Percentiles rank a stretch among this genome's conserved stretches.
These are phyloP conservation scores for Kradibia gibbosae DNA, from an alignment of 1,140 invertebrate genomes.

Conservation along the genomic window DNA sequence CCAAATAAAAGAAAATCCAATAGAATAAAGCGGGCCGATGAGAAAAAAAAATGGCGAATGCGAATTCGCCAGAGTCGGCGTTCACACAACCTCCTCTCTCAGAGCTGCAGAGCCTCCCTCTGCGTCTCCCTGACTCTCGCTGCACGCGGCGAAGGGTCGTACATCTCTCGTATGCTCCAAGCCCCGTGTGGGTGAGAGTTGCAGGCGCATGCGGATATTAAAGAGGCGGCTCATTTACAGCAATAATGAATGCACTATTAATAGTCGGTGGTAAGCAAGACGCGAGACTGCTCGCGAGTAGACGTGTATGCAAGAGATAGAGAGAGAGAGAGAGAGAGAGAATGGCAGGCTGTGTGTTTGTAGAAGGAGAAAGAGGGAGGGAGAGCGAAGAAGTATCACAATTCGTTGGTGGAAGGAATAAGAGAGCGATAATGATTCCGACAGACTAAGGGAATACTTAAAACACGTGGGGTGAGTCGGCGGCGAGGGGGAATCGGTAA, in stretches of 20 bases:
- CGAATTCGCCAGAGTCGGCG: slow-evolving; percentile 28
- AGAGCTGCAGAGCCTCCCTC: not conserved
- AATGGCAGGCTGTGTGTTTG: too few species aligned
- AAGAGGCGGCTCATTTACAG: slow-evolving; percentile 70
- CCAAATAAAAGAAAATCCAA: not conserved
- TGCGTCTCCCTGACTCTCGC: not conserved
- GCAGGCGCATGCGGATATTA: slow-evolving; percentile 68
- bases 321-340: not conserved
- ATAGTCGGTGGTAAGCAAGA: slow-evolving; percentile 56
- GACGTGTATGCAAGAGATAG: not conserved
- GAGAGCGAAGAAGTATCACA: too few species aligned
- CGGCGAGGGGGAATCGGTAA: not conserved
- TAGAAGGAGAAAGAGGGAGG: not conserved
- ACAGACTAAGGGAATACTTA: too few species aligned
- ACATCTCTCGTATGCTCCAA: not conserved
- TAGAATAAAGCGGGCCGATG: not conserved
- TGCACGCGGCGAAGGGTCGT: slow-evolving; percentile 12
- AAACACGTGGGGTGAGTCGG: too few species aligned
- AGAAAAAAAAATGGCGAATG: slow-evolving; percentile 25
- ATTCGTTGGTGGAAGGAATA: too few species aligned
- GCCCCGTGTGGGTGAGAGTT: slow-evolving; percentile 38
- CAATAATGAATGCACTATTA: slow-evolving; percentile 71
- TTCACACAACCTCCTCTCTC: slow-evolving; percentile 30
- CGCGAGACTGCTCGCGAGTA: not conserved
- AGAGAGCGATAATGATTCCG: too few species aligned